phyloP scores from a whole-genome alignment of 1,140 invertebrate genomes.

The Odontomachus brunneus region DNA sequence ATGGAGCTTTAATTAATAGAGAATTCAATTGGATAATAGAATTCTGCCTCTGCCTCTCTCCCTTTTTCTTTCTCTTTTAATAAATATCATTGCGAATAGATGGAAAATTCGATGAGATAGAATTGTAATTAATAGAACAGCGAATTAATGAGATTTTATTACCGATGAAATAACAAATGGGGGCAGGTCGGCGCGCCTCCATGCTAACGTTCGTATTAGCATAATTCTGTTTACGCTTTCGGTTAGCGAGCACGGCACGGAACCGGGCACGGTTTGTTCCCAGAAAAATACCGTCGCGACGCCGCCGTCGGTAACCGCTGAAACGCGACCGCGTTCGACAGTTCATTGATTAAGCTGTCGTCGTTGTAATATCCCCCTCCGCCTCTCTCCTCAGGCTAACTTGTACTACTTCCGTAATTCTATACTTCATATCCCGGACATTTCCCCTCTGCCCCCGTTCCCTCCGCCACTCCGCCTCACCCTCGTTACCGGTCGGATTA shows the following conservation, averaged over 20 bases:
- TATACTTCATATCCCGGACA: neutral
- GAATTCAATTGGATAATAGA: neutral
- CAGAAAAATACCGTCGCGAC: constrained; percentile 3
- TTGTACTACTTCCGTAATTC: constrained; percentile 40
- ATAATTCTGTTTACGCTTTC: constrained; percentile 42
- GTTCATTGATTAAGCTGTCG: constrained; percentile 52
- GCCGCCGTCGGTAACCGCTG: constrained; percentile 1
- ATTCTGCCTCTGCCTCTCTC: no score
- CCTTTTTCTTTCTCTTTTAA: no score
- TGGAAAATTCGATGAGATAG: neutral
- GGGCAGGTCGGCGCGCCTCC: neutral
- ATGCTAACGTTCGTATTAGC: neutral
- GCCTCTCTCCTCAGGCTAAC: neutral
- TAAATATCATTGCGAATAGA: neutral
- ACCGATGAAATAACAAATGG: neutral
- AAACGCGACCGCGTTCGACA: constrained; percentile 44
- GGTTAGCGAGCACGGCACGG: neutral
- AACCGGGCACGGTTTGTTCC: neutral
- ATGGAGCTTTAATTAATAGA: constrained; percentile 15
- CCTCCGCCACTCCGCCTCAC: no score
- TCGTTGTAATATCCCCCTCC: constrained; percentile 15
- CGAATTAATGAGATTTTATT: constrained; percentile 20
- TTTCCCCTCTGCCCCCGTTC: neutral
- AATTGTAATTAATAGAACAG: constrained; percentile 5
- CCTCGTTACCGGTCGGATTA: neutral